Conservation (phyloP, 2,113 vertebrate species). For the Centrocercus urophasianus region DNA sequence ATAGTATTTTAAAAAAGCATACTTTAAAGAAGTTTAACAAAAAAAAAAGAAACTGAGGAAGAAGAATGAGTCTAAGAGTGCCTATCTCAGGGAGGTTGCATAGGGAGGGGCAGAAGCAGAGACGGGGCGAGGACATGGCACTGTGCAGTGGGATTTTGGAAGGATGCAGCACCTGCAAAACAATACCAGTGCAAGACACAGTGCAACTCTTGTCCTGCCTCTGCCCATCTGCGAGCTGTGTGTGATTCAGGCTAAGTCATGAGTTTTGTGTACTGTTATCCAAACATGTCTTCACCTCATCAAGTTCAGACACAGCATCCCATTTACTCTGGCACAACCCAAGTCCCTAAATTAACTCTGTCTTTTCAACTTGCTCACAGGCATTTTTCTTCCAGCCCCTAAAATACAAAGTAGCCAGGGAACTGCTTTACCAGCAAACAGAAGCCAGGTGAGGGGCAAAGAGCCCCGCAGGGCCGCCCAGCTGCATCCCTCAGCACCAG, state of each 20-base stretch:
- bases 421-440: conserved; percentile 2
- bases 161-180: neutral
- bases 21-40: neutral
- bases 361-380: conserved; percentile 25
- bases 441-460: neutral
- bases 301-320: conserved; percentile 67
- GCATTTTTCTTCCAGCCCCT: conserved; percentile 33
- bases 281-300: neutral
- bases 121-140: neutral
- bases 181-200: neutral
- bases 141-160: neutral
- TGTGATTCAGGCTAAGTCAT: conserved; percentile 23
- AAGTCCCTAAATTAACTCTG: conserved; percentile 42
- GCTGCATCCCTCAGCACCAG: neutral
- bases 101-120: neutral
- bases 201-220: neutral
- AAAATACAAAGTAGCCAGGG: conserved; percentile 48
- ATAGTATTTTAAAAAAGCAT: neutral
- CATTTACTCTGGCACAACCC: conserved; percentile 51
- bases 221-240: neutral
- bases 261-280: conserved; percentile 4
- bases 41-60: neutral
- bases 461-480: neutral
- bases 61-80: neutral
- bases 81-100: rapidly evolving